Evolutionary conservation across 2,797 vertebrate species (phyloP).

Genomic region (Pangasius mekongensis): DNA sequence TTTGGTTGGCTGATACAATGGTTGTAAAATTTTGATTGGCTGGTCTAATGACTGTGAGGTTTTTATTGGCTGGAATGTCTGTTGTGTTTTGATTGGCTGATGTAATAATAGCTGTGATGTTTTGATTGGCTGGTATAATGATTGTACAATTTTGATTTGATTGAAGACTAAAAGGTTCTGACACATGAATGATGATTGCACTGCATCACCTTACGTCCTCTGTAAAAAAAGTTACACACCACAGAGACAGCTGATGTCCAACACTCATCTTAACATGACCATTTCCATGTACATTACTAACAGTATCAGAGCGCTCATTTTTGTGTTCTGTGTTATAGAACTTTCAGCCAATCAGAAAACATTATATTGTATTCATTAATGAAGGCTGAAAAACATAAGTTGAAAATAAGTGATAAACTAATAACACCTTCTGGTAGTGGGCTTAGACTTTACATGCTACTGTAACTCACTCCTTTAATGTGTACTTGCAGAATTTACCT

Average conservation of each 20-base stretch:
- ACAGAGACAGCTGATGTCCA: background rate
- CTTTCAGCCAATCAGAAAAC: background rate
- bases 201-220: background rate
- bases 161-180: background rate
- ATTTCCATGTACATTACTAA: background rate
- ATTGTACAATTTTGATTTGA: background rate
- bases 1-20: background rate
- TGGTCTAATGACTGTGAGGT: background rate
- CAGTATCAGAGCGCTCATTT: background rate
- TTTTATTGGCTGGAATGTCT: background rate
- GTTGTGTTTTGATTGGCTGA: background rate
- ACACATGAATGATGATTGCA: background rate
- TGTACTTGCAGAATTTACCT: conserved; percentile 42
- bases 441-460: background rate
- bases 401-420: background rate
- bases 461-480: background rate
- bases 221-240: background rate
- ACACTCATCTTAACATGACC: background rate
- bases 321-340: background rate
- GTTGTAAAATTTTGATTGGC: background rate
- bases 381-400: background rate
- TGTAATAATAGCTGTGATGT: background rate
- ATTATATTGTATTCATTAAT: background rate
- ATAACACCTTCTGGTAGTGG: background rate
- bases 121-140: background rate